Conservation (phyloP, 2,797 vertebrate genomes). For the Gymnocypris eckloni region DNA sequence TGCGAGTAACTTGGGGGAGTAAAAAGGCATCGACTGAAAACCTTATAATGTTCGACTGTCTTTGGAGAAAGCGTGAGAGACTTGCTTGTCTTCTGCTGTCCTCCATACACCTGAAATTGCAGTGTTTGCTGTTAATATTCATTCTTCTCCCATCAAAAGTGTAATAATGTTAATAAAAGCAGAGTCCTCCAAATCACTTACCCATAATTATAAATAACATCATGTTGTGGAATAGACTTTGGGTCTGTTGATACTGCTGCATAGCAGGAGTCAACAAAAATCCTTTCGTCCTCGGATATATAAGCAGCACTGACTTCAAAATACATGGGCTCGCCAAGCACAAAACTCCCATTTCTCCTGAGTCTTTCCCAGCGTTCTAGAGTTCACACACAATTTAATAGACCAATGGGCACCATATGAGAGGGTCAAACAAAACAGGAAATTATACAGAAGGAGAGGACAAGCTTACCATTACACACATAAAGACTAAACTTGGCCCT, state of each 20-base stretch:
- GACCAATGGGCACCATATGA: neutral
- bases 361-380: conserved; percentile 68
- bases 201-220: conserved; percentile 73
- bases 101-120: conserved; percentile 70
- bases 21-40: conserved; percentile 75
- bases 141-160: neutral
- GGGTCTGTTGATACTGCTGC: conserved; percentile 64
- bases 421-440: conserved; percentile 3
- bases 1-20: conserved; percentile 59
- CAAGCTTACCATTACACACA: conserved; percentile 70
- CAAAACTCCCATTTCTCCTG: conserved; percentile 53
- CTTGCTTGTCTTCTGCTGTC: conserved; percentile 73
- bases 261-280: conserved; percentile 72
- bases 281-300: conserved; percentile 60
- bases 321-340: conserved; percentile 68
- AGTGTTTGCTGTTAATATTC: neutral
- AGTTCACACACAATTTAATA: conserved; percentile 18
- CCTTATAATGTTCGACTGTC: conserved; percentile 56
- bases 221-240: conserved; percentile 56
- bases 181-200: conserved; percentile 30
- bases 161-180: neutral
- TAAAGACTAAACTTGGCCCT: conserved; percentile 67
- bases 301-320: conserved; percentile 62
- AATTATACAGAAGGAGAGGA: neutral
- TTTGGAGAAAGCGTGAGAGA: conserved; percentile 63